Evolutionary conservation across 2,113 vertebrate species (phyloP).

Genomic region (Camelus bactrianus): DNA sequence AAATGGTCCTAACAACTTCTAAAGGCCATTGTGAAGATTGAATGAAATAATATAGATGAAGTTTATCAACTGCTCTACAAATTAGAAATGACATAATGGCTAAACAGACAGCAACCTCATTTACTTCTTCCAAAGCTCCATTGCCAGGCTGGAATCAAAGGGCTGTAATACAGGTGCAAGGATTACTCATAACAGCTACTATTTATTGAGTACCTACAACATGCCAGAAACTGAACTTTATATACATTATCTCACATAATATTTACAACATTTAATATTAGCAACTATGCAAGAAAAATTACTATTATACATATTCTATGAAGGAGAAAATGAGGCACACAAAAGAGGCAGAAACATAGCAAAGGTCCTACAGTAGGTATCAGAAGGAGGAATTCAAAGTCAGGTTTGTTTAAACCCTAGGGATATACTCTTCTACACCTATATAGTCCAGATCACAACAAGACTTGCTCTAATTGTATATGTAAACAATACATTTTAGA

Average conservation of each 20-base stretch:
- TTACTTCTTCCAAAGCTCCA: conserved; percentile 53
- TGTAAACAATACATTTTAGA: conserved; percentile 38
- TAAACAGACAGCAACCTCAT: neutral
- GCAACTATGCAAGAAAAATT: conserved; percentile 29
- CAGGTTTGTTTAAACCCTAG: conserved; percentile 36
- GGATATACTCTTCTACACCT: neutral
- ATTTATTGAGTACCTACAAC: conserved; percentile 14
- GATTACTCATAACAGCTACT: neutral
- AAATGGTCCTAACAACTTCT: conserved; percentile 22
- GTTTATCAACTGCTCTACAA: conserved; percentile 5
- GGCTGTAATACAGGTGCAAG: neutral
- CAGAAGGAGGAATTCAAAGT: conserved; percentile 41
- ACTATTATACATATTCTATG: neutral
- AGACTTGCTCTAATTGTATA: neutral
- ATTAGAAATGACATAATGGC: conserved; percentile 13
- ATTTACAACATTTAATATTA: conserved; percentile 53
- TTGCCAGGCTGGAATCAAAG: conserved; percentile 34
- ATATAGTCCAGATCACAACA: neutral
- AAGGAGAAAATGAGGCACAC: conserved; percentile 33
- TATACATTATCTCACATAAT: conserved; percentile 15
- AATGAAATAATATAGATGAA: conserved; percentile 14
- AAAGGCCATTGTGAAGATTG: neutral
- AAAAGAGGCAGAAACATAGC: conserved; percentile 22
- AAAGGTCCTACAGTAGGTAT: neutral
- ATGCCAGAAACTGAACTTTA: neutral